Evolutionary conservation across 2,888 invertebrate genomes (phyloP).

Genomic region (Xestia ashworthii): DNA sequence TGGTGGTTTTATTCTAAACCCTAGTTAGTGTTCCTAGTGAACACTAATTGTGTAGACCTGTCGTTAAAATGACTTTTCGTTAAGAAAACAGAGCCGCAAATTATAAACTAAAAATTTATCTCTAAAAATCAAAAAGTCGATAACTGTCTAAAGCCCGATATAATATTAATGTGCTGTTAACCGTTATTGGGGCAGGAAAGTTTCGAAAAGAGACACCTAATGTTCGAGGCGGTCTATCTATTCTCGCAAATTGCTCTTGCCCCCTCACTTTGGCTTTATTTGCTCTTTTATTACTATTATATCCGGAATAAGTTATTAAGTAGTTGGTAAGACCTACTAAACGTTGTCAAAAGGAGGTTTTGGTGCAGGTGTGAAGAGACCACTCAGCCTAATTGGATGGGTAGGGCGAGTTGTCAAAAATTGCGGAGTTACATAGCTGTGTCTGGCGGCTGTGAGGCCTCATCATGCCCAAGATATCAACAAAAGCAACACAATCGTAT

Average conservation of each 20-base stretch:
- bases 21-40: no score
- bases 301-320: slow-evolving; percentile 40
- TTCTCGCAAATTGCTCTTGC: slow-evolving; percentile 54
- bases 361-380: slow-evolving; percentile 22
- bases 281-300: slow-evolving; percentile 54
- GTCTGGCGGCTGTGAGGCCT: slow-evolving; percentile 10
- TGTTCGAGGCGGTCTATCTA: slow-evolving; percentile 49
- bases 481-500: slow-evolving; percentile 6
- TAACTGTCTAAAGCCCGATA: slow-evolving; percentile 44
- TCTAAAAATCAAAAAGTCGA: slow-evolving; percentile 10
- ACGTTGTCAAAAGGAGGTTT: slow-evolving; percentile 18
- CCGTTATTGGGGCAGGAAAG: slow-evolving; percentile 50
- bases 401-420: slow-evolving; percentile 46
- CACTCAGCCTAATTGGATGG: slow-evolving; percentile 57
- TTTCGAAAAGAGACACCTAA: slow-evolving; percentile 52
- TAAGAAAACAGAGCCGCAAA: background rate
- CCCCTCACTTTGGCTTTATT: slow-evolving; percentile 43
- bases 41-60: background rate
- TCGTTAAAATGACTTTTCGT: background rate
- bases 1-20: no score
- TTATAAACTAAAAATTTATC: slow-evolving; percentile 25
- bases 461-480: background rate
- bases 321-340: slow-evolving; percentile 31
- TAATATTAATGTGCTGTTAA: slow-evolving; percentile 54
- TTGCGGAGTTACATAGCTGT: slow-evolving; percentile 8